These are phyloP conservation scores for Polydrusus cervinus DNA, from an alignment of 2,888 invertebrate species.

Conservation along the genomic window DNA sequence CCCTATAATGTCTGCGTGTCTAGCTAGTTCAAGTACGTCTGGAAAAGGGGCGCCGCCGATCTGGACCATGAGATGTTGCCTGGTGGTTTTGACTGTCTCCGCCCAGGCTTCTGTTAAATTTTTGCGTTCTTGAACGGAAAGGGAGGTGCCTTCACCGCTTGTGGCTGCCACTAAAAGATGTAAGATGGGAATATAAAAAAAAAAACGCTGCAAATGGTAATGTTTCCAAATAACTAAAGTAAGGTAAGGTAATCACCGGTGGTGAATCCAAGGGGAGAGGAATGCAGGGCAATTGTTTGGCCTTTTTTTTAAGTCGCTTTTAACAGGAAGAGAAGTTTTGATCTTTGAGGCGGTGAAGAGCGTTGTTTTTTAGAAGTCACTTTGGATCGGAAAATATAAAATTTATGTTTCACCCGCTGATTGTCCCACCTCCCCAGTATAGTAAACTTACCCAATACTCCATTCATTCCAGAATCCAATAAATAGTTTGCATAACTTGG, in stretches of 20 bases:
- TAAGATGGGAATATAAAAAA: neutral
- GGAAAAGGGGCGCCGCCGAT: constrained; percentile 81
- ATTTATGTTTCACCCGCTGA: too few relatives aligned
- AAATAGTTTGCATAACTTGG: constrained; percentile 80
- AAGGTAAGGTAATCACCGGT: too few relatives aligned
- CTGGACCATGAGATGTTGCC: constrained; percentile 81
- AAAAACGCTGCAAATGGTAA: too few relatives aligned
- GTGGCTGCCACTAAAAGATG: constrained; percentile 82
- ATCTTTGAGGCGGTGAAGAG: too few relatives aligned
- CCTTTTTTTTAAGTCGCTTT: too few relatives aligned
- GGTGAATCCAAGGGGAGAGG: too few relatives aligned
- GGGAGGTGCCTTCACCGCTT: constrained; percentile 83
- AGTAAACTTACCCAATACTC: constrained; percentile 80
- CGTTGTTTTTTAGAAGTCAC: too few relatives aligned
- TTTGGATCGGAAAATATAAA: too few relatives aligned
- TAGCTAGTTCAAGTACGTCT: constrained; percentile 80
- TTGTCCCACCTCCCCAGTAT: too few relatives aligned
- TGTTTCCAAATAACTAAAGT: too few relatives aligned
- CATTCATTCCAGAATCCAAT: constrained; percentile 76
- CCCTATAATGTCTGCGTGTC: constrained; percentile 78
- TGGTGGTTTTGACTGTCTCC: constrained; percentile 72
- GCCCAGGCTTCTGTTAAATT: constrained; percentile 79
- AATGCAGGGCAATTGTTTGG: too few relatives aligned
- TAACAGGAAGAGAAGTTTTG: too few relatives aligned
- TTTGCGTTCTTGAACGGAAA: constrained; percentile 81